Evolutionary conservation across 2,113 vertebrate genomes (phyloP).

Genomic region (Halichoeres trimaculatus): DNA sequence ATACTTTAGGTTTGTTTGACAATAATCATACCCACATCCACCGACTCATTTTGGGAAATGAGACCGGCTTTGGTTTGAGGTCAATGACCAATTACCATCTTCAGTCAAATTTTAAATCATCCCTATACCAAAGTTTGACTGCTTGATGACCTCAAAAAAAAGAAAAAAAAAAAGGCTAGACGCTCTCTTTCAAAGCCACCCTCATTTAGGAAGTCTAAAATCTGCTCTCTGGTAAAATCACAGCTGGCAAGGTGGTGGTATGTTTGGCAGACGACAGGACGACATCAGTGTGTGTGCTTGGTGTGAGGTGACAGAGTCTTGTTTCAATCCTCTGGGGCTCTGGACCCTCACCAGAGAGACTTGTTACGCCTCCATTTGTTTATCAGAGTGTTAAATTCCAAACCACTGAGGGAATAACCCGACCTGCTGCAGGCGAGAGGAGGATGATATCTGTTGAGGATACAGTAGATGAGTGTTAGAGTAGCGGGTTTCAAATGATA

Average conservation of each 20-base stretch:
- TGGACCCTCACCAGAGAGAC: slow-evolving; percentile 48
- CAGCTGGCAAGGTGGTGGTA: slow-evolving; percentile 56
- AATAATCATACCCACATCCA: slow-evolving; percentile 31
- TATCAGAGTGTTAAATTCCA: slow-evolving; percentile 68
- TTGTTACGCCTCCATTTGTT: slow-evolving; percentile 44
- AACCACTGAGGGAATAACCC: slow-evolving; percentile 62
- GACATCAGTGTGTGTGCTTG: slow-evolving; percentile 49
- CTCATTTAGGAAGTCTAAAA: slow-evolving; percentile 32
- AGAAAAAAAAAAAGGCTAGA: too few species aligned
- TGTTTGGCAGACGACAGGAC: slow-evolving; percentile 50
- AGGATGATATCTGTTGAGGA: slow-evolving; percentile 23
- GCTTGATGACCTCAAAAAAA: neutral
- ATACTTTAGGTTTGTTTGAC: slow-evolving; percentile 35
- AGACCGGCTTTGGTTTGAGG: slow-evolving; percentile 23
- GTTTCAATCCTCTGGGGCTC: slow-evolving; percentile 37
- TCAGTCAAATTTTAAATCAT: neutral
- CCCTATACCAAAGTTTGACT: neutral
- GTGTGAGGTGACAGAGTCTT: slow-evolving; percentile 58
- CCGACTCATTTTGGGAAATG: slow-evolving; percentile 34
- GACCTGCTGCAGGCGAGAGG: slow-evolving; percentile 48
- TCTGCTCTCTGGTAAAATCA: slow-evolving; percentile 45
- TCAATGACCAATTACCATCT: slow-evolving; percentile 25
- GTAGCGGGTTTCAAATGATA: slow-evolving; percentile 52
- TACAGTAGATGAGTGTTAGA: slow-evolving; percentile 61
- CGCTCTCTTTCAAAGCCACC: slow-evolving; percentile 2